Evolutionary conservation across 2,888 invertebrate genomes (phyloP), one percentile per base, ranked within the genome.

Genomic region (Diaphora mendica): DNA sequence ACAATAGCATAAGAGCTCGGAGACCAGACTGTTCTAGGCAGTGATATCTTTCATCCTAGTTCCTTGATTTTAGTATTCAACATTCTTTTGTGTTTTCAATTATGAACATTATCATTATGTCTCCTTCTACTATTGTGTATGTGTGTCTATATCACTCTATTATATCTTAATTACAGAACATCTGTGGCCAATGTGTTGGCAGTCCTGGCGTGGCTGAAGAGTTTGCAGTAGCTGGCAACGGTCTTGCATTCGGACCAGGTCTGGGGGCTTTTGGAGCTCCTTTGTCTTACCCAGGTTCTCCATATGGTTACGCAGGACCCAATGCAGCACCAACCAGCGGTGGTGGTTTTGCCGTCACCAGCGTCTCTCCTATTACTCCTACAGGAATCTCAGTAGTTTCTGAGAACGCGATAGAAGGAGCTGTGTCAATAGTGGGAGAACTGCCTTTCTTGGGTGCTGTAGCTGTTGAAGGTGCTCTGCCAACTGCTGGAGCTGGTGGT

Each of bases 351-450:
- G 76, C 82, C 0, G 81, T 85, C 23, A 78, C 89, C 69, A 88
- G 88, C 73, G 77, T 82, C 13, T 89, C 89, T 11, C 85, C 87
- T 30, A 80, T 79, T 26, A 71, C 87, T 62, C 80, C 87, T 11
- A 82, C 86, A 13, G 90, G 90, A 20, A 78, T 90, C n/a, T 77
- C 87, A 20, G 84, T 90, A n/a, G 73, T 84, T 15, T 89, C 89
- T 33, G 87, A 89, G 72, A 88, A 89, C 75, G 84, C 75, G 2
- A 86, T 88, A 59, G 87, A 84, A 55, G 90, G 90, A 0, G 71
- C 76, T 5, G 69, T 90, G 3, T 78, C 83, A 30, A 84, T 87
- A 11, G 76, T 79, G 11, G 89, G 89, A 33, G 84, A 85, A 74
- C 82, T 89, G 71, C 89, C 89, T 2, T 87, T 90, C 76, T 73